These are phyloP conservation scores for Hemiscyllium ocellatum DNA, from an alignment of 2,113 vertebrate species.

Conservation along the genomic window DNA sequence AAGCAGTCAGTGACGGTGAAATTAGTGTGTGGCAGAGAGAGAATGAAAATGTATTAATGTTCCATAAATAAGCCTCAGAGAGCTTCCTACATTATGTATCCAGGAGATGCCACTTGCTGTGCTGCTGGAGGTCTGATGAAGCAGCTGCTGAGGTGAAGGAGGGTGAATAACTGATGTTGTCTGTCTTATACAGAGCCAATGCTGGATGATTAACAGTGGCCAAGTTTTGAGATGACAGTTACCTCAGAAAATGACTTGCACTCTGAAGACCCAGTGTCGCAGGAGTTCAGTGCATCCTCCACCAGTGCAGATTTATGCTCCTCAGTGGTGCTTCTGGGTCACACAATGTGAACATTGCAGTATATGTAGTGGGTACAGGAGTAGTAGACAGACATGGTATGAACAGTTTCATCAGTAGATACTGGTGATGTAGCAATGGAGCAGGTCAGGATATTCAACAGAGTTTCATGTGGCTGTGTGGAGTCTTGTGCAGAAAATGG, in stretches of 20 bases:
- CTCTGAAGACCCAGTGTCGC: neutral
- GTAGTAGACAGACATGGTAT: neutral
- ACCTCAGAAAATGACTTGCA: neutral
- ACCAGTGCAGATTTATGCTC: neutral
- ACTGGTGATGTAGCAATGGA: neutral
- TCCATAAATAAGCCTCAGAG: neutral
- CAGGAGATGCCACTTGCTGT: neutral
- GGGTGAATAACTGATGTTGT: neutral
- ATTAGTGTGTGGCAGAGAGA: neutral
- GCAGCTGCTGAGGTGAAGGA: neutral
- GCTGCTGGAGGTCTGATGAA: neutral
- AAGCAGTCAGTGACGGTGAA: neutral
- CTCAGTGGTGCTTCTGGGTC: neutral
- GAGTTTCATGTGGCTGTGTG: neutral
- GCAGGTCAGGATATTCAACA: neutral
- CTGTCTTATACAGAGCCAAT: neutral
- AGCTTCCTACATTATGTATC: neutral
- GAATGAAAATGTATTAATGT: neutral
- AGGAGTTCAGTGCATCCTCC: neutral
- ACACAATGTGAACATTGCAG: neutral
- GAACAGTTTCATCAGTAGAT: neutral
- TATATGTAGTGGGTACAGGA: neutral
- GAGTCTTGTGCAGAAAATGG: neutral
- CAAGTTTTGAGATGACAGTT: neutral
- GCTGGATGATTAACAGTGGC: neutral